phyloP scores from a whole-genome alignment of 2,797 vertebrate genomes.

The Pseudochromis fuscus region DNA sequence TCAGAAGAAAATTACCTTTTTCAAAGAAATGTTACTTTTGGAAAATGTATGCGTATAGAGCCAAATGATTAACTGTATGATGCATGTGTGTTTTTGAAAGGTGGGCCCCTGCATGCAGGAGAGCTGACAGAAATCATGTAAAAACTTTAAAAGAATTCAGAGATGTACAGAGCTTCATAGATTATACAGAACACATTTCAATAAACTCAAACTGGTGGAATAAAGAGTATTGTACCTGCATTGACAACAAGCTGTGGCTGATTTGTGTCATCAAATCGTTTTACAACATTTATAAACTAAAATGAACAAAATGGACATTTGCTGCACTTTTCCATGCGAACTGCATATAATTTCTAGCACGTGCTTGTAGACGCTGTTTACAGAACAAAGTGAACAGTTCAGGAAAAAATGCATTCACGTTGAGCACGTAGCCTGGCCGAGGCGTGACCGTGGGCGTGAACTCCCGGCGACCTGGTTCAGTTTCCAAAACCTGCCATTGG shows the following conservation, averaged over 20 bases:
- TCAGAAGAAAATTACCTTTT: slow-evolving; percentile 23
- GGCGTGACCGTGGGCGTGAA: slow-evolving; percentile 25
- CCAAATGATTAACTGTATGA: slow-evolving; percentile 19
- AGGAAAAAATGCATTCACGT: not conserved
- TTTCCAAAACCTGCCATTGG: slow-evolving; percentile 61
- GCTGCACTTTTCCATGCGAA: not conserved
- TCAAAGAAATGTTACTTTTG: slow-evolving; percentile 41
- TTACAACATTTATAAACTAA: not conserved
- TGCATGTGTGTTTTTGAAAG: slow-evolving; percentile 7
- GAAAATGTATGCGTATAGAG: slow-evolving; percentile 57
- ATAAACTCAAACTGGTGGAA: slow-evolving; percentile 43
- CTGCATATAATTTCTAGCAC: too few relatives aligned
- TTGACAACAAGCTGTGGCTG: not conserved
- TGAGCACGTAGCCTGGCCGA: slow-evolving; percentile 52
- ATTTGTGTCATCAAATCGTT: not conserved
- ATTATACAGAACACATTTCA: slow-evolving; percentile 54
- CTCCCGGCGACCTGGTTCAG: slow-evolving; percentile 6
- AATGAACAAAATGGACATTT: not conserved
- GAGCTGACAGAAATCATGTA: slow-evolving; percentile 2
- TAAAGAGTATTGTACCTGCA: slow-evolving; percentile 18
- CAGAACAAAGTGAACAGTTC: slow-evolving; percentile 40
- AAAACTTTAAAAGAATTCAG: not conserved
- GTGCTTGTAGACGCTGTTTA: slow-evolving; percentile 23
- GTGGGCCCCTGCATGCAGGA: slow-evolving; percentile 28
- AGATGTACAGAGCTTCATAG: slow-evolving; percentile 41